Evolutionary conservation across 2,797 vertebrate species (phyloP), one percentile per base, ranked within the genome.

Genomic region (Tolypeutes matacus): DNA sequence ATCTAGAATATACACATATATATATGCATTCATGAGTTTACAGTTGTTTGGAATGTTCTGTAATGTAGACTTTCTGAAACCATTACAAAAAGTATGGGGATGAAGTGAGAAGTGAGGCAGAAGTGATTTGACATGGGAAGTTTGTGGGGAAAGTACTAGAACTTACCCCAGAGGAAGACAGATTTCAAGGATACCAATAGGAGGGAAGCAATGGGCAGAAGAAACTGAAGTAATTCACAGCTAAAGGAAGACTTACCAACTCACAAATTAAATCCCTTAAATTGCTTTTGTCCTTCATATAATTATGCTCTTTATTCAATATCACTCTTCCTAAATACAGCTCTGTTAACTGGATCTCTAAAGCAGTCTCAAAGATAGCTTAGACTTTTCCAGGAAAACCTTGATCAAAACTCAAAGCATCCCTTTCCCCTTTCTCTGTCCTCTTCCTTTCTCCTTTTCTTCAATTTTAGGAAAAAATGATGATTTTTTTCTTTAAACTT

Each of bases 321-420:
- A 31, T 14, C 5, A 65, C 5, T n/a, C 42, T 89, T 77, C 29
- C 29, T 62, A 76, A 46, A 87, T 42, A 65, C 7, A 58, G 3
- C 65, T 90, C 73, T 83, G 5, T 67, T 85, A 73, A 85, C 15
- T 23, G 21, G 36, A 12, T 87, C 58, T 89, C 53, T 58, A 75
- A 89, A 84, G 25, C 23, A 53, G 27, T 84, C 58, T 94, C 69
- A 65, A 27, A 75, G 13, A 49, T 27, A 81, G n/a, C 29, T 51
- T 39, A 84, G 42, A 10, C 4, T 94, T 81, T 87, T 58, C 77
- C 42, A 88, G 69, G 51, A 70, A 90, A 36, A 72, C 13, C 46
- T 65, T 83, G 73, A 92, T 83, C 51, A 67, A 95, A 86, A 88
- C 53, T 90, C 69, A 94, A 91, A 96, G 64, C 25, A 81, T 82